These are phyloP conservation scores for Melanerpes aurifrons DNA, from an alignment of 2,113 vertebrate species.

Conservation along the genomic window DNA sequence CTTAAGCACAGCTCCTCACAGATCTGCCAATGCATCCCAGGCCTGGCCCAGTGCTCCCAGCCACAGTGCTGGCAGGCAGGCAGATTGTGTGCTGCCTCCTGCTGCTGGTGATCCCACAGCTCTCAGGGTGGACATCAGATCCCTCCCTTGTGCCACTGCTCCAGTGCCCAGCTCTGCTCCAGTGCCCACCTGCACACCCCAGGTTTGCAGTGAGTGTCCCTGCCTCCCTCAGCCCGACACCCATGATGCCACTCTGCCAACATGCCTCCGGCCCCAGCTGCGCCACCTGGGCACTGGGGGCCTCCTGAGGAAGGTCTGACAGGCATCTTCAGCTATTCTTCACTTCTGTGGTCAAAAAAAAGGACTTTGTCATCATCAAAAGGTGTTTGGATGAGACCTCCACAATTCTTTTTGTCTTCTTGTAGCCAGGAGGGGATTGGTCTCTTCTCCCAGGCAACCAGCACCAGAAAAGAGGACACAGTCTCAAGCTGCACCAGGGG, in stretches of 20 bases:
- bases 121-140: background rate
- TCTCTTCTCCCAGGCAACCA: too few species aligned
- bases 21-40: background rate
- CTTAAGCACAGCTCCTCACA: constrained; percentile 27
- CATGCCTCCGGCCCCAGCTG: background rate
- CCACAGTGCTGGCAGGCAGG: rapidly evolving
- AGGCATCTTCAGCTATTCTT: background rate
- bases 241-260: background rate
- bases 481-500: too few species aligned
- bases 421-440: too few species aligned
- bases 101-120: background rate
- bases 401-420: background rate
- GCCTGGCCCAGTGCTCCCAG: background rate
- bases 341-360: background rate
- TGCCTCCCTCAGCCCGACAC: background rate
- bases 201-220: background rate
- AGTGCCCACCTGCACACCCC: rapidly evolving
- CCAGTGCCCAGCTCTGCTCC: background rate
- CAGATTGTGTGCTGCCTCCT: rapidly evolving
- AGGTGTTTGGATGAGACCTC: background rate
- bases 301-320: background rate
- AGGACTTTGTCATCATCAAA: background rate
- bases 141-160: background rate
- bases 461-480: too few species aligned
- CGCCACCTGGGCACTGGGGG: background rate